Base-by-base conservation (phyloP, 2,888 invertebrate genomes). In the Chironomus tentans region DNA sequence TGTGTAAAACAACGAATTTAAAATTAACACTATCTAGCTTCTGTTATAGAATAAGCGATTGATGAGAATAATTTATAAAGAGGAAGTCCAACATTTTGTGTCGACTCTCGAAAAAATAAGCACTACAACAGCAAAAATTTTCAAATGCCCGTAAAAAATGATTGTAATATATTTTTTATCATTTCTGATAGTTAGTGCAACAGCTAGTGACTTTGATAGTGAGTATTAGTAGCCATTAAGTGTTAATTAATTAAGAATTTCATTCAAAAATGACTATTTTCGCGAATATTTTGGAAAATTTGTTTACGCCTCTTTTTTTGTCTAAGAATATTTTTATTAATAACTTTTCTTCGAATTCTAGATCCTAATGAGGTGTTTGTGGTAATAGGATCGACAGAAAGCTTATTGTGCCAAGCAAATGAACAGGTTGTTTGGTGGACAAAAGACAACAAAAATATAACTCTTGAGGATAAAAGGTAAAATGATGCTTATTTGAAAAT, bases 351-450 rank as follows among this genome's bases (percentile, higher is more conserved):
- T 10, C 10, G 10, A 38, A 38, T 70, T 70, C 21, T 18, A 74
- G 74, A 61, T 74, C 74, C 74, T 5, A 68, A 38, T 28, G 77
- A 77, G 62, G 61, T 69, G 38, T 56, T 61, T 50, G 78, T 76
- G 76, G 80, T 81, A 78, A 77, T 85, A 77, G 87, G 86, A 61
- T 82, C 81, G 78, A 87, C 87, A 81, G 81, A 85, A 68, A 85
- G 87, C 18, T 80, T 89, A 47, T 84, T 84, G 78, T 90, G 90
- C 79, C 85, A 84, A 79, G 85, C 87, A 10, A 83, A 85, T 68
- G 82, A 82, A 56, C 85, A 86, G 78, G 82, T 83, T 61, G 85
- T 88, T 78, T 86, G 86, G 85, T 90, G 90, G 90, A 86, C 84
- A 62, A 85, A 85, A 76, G 85, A 87, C 78, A 87, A 85, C 56